Evolutionary conservation across 2,888 invertebrate species (phyloP).

Genomic region (Lasioglossum vierecki): DNA sequence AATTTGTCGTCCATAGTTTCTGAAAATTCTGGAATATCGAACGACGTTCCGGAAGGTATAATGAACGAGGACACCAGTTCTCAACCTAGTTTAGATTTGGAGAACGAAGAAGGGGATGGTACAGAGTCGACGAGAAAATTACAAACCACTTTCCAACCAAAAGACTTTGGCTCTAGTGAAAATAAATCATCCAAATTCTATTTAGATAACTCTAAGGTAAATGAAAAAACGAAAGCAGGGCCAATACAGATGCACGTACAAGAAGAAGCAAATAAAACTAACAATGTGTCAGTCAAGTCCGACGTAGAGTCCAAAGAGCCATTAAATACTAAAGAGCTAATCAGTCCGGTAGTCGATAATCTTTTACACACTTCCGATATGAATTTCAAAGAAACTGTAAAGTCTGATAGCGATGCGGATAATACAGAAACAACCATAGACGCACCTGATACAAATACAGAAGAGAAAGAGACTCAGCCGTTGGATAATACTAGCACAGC

Average conservation of each 20-base stretch:
- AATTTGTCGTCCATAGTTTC: conserved; percentile 61
- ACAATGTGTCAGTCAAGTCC: conserved; percentile 21
- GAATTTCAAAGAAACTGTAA: conserved; percentile 46
- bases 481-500: conserved; percentile 27
- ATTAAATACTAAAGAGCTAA: conserved; percentile 45
- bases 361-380: conserved; percentile 41
- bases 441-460: conserved; percentile 13
- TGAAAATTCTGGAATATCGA: conserved; percentile 63
- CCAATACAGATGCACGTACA: conserved; percentile 21
- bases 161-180: conserved; percentile 76
- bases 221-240: conserved; percentile 49
- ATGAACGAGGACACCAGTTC: conserved; percentile 83
- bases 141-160: conserved; percentile 81
- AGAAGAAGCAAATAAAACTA: conserved; percentile 36
- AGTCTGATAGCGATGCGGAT: conserved; percentile 17
- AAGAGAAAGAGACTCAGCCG: conserved; percentile 22
- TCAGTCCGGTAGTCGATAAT: conserved; percentile 52
- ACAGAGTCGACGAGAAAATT: conserved; percentile 73
- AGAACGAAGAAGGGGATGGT: conserved; percentile 75
- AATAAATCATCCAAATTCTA: conserved; percentile 64
- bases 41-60: conserved; percentile 79
- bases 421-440: conserved; percentile 28
- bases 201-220: conserved; percentile 51
- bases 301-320: conserved; percentile 39
- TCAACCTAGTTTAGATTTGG: conserved; percentile 80